These are phyloP conservation scores for Maccullochella peelii DNA, from an alignment of 2,113 vertebrate species.

Conservation along the genomic window DNA sequence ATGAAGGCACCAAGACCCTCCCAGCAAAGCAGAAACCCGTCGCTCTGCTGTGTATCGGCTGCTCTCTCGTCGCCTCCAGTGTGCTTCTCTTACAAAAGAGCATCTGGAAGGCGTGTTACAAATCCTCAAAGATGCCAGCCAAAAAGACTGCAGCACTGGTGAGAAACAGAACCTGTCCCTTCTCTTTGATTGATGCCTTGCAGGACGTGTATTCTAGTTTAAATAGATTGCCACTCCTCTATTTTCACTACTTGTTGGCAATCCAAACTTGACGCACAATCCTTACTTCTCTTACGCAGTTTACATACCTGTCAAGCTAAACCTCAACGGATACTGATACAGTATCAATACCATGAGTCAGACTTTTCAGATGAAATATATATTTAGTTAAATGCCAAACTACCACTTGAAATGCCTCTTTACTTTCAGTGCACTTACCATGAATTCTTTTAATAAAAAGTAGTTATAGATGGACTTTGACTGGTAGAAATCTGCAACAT, in stretches of 20 bases:
- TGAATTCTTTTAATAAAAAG: too few species aligned
- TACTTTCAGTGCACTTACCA: too few species aligned
- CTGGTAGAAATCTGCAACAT: too few species aligned
- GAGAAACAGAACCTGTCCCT: not conserved
- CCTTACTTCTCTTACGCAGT: not conserved
- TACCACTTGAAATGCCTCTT: too few species aligned
- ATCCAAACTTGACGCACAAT: not conserved
- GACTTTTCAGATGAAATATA: not conserved
- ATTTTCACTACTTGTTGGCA: too few species aligned
- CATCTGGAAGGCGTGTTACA: conserved; percentile 76
- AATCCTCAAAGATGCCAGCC: conserved; percentile 64
- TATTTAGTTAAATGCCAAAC: too few species aligned
- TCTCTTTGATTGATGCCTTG: not conserved
- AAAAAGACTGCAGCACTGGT: conserved; percentile 47
- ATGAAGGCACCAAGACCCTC: conserved; percentile 53
- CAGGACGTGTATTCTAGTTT: too few species aligned
- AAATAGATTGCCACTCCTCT: too few species aligned
- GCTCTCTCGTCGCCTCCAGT: conserved; percentile 63
- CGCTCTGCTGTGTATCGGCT: conserved; percentile 68
- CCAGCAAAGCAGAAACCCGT: conserved; percentile 54
- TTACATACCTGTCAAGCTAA: not conserved
- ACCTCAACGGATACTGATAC: not conserved
- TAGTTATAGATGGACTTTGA: too few species aligned
- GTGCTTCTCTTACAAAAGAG: conserved; percentile 72
- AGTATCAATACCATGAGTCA: not conserved